Evolutionary conservation across 37 sponge, comb jelly and placozoan species (phyloP).

Genomic region (Cliona cf. orientalis): DNA sequence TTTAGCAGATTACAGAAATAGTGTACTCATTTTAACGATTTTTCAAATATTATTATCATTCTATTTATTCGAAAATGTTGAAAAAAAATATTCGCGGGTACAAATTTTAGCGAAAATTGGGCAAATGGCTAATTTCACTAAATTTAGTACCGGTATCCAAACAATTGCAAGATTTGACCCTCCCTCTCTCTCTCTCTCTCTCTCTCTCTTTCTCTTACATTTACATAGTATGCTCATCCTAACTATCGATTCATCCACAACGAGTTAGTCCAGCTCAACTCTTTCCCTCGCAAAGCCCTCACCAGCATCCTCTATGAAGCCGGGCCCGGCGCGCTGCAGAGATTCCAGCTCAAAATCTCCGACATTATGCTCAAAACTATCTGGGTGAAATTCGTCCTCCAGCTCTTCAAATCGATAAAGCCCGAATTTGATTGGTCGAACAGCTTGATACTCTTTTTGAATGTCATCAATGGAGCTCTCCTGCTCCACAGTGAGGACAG

Average conservation of each 20-base stretch:
- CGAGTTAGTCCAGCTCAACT: slow-evolving; percentile 62
- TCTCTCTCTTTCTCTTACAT: background rate
- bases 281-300: slow-evolving; percentile 76
- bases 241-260: slow-evolving; percentile 61
- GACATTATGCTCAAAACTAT: slow-evolving; percentile 74
- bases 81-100: too few relatives aligned
- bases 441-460: slow-evolving; percentile 61
- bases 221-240: slow-evolving; percentile 47
- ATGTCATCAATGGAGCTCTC: slow-evolving; percentile 74
- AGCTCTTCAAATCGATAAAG: slow-evolving; percentile 31
- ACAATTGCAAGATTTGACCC: background rate
- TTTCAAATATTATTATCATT: too few relatives aligned
- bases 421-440: slow-evolving; percentile 58
- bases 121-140: too few relatives aligned
- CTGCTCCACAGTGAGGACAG: slow-evolving; percentile 73
- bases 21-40: background rate
- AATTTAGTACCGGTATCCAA: background rate
- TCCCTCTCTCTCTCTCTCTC: background rate
- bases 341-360: slow-evolving; percentile 33
- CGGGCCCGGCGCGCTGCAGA: slow-evolving; percentile 19
- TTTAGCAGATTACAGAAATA: background rate
- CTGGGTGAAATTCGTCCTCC: slow-evolving; percentile 60
- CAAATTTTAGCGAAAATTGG: too few relatives aligned
- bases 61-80: too few relatives aligned
- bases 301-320: slow-evolving; percentile 47